phyloP scores from a whole-genome alignment of 2,888 invertebrate genomes.

The Pteria penguin region DNA sequence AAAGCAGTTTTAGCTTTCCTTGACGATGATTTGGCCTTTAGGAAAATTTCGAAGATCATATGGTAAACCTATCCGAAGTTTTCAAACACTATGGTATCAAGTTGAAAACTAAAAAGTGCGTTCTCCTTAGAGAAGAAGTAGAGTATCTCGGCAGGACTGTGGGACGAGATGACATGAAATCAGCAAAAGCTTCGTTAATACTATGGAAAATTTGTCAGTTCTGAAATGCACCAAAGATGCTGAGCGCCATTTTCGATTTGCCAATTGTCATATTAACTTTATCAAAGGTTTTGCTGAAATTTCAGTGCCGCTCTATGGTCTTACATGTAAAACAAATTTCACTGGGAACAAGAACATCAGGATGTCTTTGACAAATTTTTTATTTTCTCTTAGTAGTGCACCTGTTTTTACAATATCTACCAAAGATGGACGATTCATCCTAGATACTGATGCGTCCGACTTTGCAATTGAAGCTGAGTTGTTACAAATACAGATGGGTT shows the following conservation, averaged over 20 bases:
- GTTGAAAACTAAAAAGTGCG: too few species aligned
- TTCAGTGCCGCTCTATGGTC: constrained; percentile 38
- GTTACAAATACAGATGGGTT: constrained; percentile 46
- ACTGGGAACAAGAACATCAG: not conserved
- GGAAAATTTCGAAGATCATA: not conserved
- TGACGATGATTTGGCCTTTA: not conserved
- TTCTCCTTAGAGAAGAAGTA: constrained; percentile 43
- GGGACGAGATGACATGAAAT: constrained; percentile 23
- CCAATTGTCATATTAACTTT: not conserved
- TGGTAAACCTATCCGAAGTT: not conserved
- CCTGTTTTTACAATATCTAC: constrained; percentile 42
- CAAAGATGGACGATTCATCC: constrained; percentile 34
- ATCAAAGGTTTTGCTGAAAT: constrained; percentile 18
- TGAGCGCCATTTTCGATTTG: not conserved
- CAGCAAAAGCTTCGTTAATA: not conserved
- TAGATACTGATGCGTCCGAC: constrained; percentile 53
- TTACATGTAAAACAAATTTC: constrained; percentile 25
- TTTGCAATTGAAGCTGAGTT: constrained; percentile 49
- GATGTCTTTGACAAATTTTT: constrained; percentile 20
- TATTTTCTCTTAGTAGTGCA: constrained; percentile 16
- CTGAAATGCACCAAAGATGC: not conserved
- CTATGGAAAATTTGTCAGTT: constrained; percentile 37
- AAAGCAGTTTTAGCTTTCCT: not conserved
- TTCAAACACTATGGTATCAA: too few species aligned
- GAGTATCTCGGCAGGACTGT: too few species aligned